A percentile compares a stretch with the other conserved stretches of the same genome.
Evolutionary conservation across 2,888 invertebrate genomes (phyloP).

Genomic region (Apamea sordens): DNA sequence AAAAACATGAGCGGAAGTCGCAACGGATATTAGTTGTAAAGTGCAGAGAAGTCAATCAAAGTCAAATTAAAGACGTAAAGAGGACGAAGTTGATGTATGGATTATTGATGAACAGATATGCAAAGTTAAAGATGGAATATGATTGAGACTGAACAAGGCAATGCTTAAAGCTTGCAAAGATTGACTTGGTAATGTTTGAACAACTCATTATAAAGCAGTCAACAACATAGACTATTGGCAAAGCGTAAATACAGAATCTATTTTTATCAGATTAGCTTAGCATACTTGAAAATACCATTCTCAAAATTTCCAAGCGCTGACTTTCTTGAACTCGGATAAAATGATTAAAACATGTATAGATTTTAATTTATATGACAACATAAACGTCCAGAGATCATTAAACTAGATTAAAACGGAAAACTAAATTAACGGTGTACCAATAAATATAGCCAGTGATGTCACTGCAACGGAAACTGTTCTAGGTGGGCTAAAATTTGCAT

Average conservation of each 20-base stretch:
- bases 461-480: constrained; percentile 54
- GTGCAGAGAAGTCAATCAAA: constrained; percentile 33
- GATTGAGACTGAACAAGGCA: background rate
- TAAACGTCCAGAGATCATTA: constrained; percentile 43
- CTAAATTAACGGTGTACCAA: constrained; percentile 56
- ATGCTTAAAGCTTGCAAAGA: background rate
- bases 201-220: background rate
- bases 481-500: constrained; percentile 51
- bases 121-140: background rate
- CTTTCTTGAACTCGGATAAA: background rate
- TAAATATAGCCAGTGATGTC: constrained; percentile 64
- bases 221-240: background rate
- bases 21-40: constrained; percentile 32
- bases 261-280: background rate
- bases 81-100: background rate
- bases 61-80: constrained; percentile 28
- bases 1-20: constrained; percentile 31
- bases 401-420: constrained; percentile 64
- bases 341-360: constrained; percentile 28
- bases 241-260: background rate
- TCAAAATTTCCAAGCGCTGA: background rate
- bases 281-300: background rate
- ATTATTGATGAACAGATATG: background rate
- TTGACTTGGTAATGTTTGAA: background rate
- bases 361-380: constrained; percentile 46